Conservation (phyloP, 2,888 invertebrate genomes). For the Pristionchus japonicus region DNA sequence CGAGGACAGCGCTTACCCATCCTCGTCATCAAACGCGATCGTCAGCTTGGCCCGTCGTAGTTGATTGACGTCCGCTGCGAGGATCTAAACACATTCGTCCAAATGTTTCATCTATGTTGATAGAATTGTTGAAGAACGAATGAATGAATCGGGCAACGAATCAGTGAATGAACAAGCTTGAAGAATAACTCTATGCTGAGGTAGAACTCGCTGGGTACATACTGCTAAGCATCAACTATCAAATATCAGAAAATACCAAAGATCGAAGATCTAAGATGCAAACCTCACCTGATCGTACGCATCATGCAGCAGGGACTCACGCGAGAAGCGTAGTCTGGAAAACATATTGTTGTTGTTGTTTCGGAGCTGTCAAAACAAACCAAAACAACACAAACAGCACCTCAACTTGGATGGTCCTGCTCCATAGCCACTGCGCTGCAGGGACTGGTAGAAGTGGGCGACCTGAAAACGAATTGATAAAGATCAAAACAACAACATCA, state of each 20-base stretch:
- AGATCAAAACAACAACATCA: not conserved
- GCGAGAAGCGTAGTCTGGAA: constrained; percentile 88
- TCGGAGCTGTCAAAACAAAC: not conserved
- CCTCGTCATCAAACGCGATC: constrained; percentile 88
- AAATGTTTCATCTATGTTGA: too few species aligned
- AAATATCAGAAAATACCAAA: not conserved
- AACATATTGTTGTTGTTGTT: not conserved
- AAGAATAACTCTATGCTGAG: too few species aligned
- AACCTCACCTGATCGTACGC: constrained; percentile 83
- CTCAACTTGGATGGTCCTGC: constrained; percentile 96
- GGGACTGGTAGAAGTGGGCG: constrained; percentile 91
- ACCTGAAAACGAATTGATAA: constrained; percentile 82
- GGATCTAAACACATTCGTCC: constrained; percentile 81
- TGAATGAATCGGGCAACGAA: too few species aligned
- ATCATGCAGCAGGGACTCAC: constrained; percentile 93
- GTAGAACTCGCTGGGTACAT: too few species aligned
- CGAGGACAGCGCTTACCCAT: constrained; percentile 84
- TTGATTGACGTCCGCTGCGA: constrained; percentile 95
- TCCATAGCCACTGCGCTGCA: constrained; percentile 95
- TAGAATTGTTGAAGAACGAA: too few species aligned
- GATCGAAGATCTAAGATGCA: not conserved
- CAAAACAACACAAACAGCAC: constrained; percentile 78
- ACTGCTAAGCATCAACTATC: too few species aligned
- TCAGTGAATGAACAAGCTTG: too few species aligned
- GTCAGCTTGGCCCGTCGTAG: constrained; percentile 94